Evolutionary conservation across 1,140 invertebrate species (phyloP), one percentile per base, ranked within the genome.

Genomic region (Choristoneura fumiferana): DNA sequence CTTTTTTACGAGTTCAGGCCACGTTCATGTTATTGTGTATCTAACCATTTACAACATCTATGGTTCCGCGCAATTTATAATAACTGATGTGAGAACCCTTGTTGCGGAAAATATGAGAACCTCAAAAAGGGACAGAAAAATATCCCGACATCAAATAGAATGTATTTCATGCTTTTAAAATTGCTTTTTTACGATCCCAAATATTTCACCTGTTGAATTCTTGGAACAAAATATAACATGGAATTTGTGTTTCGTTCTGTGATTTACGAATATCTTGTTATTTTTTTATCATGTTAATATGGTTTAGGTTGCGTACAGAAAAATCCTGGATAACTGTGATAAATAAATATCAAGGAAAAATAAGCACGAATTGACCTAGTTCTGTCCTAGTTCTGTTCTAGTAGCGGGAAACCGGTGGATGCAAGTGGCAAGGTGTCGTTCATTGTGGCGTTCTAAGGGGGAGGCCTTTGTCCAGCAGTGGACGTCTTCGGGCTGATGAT

Each of bases 181-280:
- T 49, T 49, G 43, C 43, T 49, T 33, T 12, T 49, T 29, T 29
- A 49, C n/a, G 43, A 49, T 49, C 22, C 29, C 12, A 4, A 49
- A 29, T 29, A 49, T 49, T 49, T 49, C 43, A 49, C 43, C 22
- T 49, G 36, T 57, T 57, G 40, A 57, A 9, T 40, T 29, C 18
- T 33, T 39, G 36, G 36, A 38, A 34, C 15, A 1, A 15, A 13
- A 13, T 33, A 29, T 36, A 12, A 38, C 10, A 39, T 17, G 22
- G 40, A 14, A 43, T 57, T 40, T 18, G 12, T 10, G n/a, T 49
- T 29, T 29, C 22, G 15, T 22, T 33, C 10, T 33, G 43, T 8
- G 22, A 13, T 49, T 49, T 45, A 0, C 1, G 17, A 22, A 18
- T 45, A 29, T 45, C 5, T 49, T 29, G 22, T 29, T 29, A 4